Evolutionary conservation across 2,113 vertebrate genomes (phyloP), one percentile per base, ranked within the genome.

Genomic region (Lates calcarifer): DNA sequence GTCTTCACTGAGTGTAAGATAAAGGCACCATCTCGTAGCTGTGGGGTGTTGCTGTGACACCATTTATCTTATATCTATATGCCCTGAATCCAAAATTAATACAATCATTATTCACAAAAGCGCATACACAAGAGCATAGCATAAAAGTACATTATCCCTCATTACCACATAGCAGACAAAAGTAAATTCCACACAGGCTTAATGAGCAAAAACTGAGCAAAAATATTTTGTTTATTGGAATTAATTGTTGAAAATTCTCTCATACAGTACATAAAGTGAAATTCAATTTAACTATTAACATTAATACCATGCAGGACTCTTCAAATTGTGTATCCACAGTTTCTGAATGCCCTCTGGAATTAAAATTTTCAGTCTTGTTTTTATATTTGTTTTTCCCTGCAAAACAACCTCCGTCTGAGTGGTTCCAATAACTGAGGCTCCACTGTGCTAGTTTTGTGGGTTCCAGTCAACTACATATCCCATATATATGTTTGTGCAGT

Each of bases 401-500:
- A 76, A 57, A 85, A 78, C 81, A 56, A 15, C 53, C 45, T 60
- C 49, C 45, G 14, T 60, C 10, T 63, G 56, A 81, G 37, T 37
- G 43, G 4, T 53, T 82, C 47, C 63, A 69, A 35, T 81, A 82
- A 81, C 66, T 2, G 18, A 10, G 29, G 49, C 35, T 58, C 67
- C 65, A 26, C 47, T 5, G 35, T 12, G 24, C 13, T 13, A 12
- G 37, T 64, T 41, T n/a, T 39, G 22, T 41, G 51, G 39, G 0
- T 53, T 84, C 39, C 63, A 67, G 56, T 77, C 14, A 13, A 75
- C 72, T 45, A 43, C 61, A 64, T 62, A 55, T 77, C 58, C 69
- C 72, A 49, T 60, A 62, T 83, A 51, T 76, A 53, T 58, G 43
- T 86, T 61, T 84, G 89, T 79, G 87, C 86, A 87, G 75, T 72